A percentile compares a stretch with the other conserved stretches of the same genome.
phyloP scores from a whole-genome alignment of 1,140 invertebrate species.

The Stenopsyche tienmushanensis region DNA sequence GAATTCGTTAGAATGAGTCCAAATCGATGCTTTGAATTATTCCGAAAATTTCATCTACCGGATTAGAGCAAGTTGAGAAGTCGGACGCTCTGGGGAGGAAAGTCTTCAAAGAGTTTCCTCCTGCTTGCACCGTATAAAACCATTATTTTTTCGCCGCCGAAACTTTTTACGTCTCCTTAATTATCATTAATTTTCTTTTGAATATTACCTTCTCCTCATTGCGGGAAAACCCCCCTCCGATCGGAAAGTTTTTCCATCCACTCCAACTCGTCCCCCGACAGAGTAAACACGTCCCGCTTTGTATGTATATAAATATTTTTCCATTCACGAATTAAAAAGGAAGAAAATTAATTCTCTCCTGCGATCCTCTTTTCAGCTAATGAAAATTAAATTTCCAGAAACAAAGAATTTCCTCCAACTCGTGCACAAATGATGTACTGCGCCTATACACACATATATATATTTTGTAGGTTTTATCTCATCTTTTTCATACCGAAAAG shows the following conservation, averaged over 20 bases:
- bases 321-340: constrained; percentile 3
- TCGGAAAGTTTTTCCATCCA: constrained; percentile 20
- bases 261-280: background rate
- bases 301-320: background rate
- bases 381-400: no score
- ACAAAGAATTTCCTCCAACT: no score
- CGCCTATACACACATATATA: no score
- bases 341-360: constrained; percentile 13
- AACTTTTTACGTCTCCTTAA: constrained; percentile 35
- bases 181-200: constrained; percentile 37
- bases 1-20: background rate
- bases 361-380: no score
- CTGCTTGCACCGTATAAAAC: constrained; percentile 3
- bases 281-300: background rate
- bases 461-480: no score
- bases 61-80: background rate
- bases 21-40: background rate
- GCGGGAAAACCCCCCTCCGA: constrained; percentile 13
- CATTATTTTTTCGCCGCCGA: constrained; percentile 22
- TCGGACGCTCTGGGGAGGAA: background rate
- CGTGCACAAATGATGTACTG: no score
- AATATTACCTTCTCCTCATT: constrained; percentile 29
- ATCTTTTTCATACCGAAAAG: no score
- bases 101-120: background rate
- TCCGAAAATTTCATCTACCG: background rate